phyloP scores from a whole-genome alignment of 2,888 invertebrate species.

The Phymatocera aterrima region DNA sequence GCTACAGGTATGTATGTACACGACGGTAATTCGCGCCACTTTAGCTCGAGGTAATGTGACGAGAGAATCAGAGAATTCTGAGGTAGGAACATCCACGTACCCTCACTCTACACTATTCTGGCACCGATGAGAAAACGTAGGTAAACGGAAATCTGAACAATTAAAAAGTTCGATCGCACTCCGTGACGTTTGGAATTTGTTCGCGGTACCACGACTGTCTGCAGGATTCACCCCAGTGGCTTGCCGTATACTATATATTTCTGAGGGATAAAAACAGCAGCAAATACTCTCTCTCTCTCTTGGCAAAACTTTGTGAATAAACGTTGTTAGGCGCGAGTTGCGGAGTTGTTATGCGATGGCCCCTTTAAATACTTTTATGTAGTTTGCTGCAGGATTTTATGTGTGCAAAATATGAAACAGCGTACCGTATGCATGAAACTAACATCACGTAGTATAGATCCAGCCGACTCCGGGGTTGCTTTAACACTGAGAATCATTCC shows the following conservation, averaged over 20 bases:
- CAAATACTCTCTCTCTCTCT: neutral
- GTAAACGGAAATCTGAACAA: neutral
- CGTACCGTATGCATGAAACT: too few species aligned
- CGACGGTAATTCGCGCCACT: constrained; percentile 3
- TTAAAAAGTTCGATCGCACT: constrained; percentile 32
- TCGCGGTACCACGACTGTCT: neutral
- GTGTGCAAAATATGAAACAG: neutral
- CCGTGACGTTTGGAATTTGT: constrained; percentile 16
- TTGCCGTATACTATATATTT: constrained; percentile 1
- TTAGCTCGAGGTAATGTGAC: neutral
- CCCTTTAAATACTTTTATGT: constrained; percentile 29
- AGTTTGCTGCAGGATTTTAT: neutral
- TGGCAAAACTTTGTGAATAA: constrained; percentile 31
- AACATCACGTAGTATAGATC: neutral
- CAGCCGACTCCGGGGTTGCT: neutral
- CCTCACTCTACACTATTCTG: neutral
- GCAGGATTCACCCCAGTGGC: neutral
- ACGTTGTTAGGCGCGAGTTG: constrained; percentile 33
- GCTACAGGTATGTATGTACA: too few species aligned
- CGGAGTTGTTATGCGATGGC: constrained; percentile 15
- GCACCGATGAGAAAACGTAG: neutral
- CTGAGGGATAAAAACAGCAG: constrained; percentile 8
- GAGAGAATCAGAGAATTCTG: neutral
- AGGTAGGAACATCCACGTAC: too few species aligned
- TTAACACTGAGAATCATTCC: neutral